Base-by-base conservation (phyloP, 1,140 invertebrate species). In the Eciton burchellii region DNA sequence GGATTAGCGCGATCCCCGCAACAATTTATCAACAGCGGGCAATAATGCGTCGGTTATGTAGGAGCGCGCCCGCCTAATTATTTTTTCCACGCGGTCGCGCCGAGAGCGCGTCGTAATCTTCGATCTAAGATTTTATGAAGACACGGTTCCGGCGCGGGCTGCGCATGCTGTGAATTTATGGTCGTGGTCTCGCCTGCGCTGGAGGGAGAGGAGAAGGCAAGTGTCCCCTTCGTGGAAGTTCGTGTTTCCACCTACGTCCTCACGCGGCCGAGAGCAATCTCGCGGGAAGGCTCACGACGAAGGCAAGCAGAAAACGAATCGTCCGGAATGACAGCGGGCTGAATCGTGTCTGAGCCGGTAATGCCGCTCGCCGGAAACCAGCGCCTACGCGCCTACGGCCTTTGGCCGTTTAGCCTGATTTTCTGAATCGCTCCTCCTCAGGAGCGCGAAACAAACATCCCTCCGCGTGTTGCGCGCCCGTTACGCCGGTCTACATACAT, bases 81-180 rank as follows among this genome's bases (percentile, higher is more conserved):
- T 84, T 84, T 87, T 86, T 87, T 88, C 84, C 70, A 71, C 21
- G 68, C 54, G 68, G 59, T 43, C 68, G 57, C 82, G 54, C 35
- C 65, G 70, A 81, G 63, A 35, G n/a, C 49, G 45, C 66, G 63
- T n/a, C n/a, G 54, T 81, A 88, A 88, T 88, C 83, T 88, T 85
- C 86, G 87, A 88, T 88, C 87, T 85, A 88, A 88, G 79, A 88
- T 88, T 88, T 88, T 88, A 88, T 73, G 87, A 88, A 88, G 86
- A 88, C 88, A 87, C 82, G 87, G 60, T 83, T 63, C 82, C 12
- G 59, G 62, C 68, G 49, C 54, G 21, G 14, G 71, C 72, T 87
- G n/a, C 85, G 82, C 88, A 89, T 79, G 88, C 88, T 87, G 87
- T 83, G 87, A 89, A 89, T 89, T 89, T 89, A 89, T 87, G 84